Conservation (phyloP, 2,888 invertebrate species). For the Erpobdella octoculata region DNA sequence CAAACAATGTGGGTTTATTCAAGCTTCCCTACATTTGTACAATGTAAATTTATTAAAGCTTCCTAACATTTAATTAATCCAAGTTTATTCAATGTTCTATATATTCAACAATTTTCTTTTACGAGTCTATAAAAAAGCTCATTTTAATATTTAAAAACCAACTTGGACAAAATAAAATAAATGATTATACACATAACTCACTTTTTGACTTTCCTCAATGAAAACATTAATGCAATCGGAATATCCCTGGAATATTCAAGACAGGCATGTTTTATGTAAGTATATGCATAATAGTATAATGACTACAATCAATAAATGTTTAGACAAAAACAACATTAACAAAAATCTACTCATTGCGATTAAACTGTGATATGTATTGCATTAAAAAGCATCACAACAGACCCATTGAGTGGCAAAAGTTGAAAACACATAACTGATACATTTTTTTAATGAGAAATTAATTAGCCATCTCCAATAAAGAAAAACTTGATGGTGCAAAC, state of each 20-base stretch:
- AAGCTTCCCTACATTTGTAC: not conserved
- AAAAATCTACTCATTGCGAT: too few relatives aligned
- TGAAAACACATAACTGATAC: too few relatives aligned
- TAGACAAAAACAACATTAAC: too few relatives aligned
- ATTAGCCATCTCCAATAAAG: not conserved
- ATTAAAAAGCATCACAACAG: too few relatives aligned
- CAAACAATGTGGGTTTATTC: conserved; percentile 73
- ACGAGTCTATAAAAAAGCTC: too few relatives aligned
- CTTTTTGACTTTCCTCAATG: conserved; percentile 90
- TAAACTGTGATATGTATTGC: too few relatives aligned
- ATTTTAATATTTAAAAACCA: too few relatives aligned
- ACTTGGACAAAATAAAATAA: too few relatives aligned
- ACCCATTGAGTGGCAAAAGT: too few relatives aligned
- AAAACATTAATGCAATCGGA: conserved; percentile 91
- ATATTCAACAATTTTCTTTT: not conserved
- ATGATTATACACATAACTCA: conserved; percentile 50
- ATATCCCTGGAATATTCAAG: conserved; percentile 61
- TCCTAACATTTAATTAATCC: not conserved
- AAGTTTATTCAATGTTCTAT: not conserved
- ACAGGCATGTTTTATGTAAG: not conserved
- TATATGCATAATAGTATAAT: conserved; percentile 7
- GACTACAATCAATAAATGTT: too few relatives aligned
- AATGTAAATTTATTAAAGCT: not conserved
- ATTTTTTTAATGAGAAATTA: too few relatives aligned
- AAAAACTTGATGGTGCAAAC: not conserved